A percentile compares a stretch with the other conserved stretches of the same genome.
These are phyloP conservation scores for Nemopilema nomurai DNA, from an alignment of 30 jellyfish, hydroid and myxozoan genomes.

Conservation along the genomic window DNA sequence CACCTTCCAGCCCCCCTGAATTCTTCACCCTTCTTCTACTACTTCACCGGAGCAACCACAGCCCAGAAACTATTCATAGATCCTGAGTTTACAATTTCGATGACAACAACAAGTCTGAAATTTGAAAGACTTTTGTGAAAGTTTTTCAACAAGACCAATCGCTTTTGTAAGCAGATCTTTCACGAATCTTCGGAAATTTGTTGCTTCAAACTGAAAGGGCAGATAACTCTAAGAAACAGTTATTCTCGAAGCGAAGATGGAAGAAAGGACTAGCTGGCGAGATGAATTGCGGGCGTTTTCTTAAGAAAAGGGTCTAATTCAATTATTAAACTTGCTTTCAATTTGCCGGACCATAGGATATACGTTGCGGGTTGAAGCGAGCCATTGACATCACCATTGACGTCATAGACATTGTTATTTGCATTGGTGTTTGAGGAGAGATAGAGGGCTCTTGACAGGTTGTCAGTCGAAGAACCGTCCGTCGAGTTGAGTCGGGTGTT, in stretches of 20 bases:
- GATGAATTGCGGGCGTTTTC: not conserved
- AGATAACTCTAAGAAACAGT: not conserved
- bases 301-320: not conserved
- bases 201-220: not conserved
- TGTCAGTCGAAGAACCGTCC: not conserved
- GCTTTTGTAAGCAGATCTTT: too few relatives aligned
- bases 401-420: constrained; percentile 41
- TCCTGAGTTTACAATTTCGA: too few relatives aligned
- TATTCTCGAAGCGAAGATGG: not conserved
- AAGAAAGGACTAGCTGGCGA: not conserved
- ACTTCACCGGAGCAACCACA: too few relatives aligned
- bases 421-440: constrained; percentile 31
- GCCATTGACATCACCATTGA: constrained; percentile 59
- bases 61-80: too few relatives aligned
- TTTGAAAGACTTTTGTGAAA: too few relatives aligned
- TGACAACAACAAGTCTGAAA: too few relatives aligned
- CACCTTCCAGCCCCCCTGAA: too few relatives aligned
- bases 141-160: too few relatives aligned
- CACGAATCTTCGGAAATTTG: not conserved
- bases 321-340: not conserved
- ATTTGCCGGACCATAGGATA: constrained; percentile 3
- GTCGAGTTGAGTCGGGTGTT: constrained; percentile 5
- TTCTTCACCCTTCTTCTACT: too few relatives aligned
- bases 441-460: constrained; percentile 15
- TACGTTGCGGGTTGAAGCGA: constrained; percentile 29